A percentile compares a stretch with the other conserved stretches of the same genome.
Evolutionary conservation across 2,113 vertebrate species (phyloP).

Genomic region (Cebus imitator): DNA sequence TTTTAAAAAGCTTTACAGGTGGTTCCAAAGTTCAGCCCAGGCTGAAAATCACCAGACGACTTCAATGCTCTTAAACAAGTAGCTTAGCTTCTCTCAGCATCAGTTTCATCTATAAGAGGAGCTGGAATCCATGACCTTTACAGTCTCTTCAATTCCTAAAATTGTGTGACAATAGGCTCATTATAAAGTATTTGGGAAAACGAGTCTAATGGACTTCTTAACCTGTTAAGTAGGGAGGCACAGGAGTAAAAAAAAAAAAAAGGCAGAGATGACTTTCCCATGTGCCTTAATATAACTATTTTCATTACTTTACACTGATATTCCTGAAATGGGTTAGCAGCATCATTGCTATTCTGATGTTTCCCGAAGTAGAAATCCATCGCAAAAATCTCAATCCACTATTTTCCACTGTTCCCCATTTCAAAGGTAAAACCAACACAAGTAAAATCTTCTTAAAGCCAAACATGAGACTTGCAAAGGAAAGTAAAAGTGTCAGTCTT

Average conservation of each 20-base stretch:
- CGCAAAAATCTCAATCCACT: not conserved
- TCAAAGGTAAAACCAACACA: conserved; percentile 4
- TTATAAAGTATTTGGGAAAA: not conserved
- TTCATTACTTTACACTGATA: not conserved
- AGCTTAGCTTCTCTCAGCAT: not conserved
- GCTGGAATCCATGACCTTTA: not conserved
- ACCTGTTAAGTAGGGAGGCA: not conserved
- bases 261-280: not conserved
- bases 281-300: not conserved
- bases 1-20: not conserved
- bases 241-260: not conserved
- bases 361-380: not conserved
- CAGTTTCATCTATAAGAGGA: not conserved
- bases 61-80: not conserved
- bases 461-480: not conserved
- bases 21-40: not conserved
- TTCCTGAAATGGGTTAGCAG: not conserved
- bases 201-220: not conserved
- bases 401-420: not conserved
- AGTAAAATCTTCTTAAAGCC: not conserved
- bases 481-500: not conserved
- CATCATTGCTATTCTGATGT: not conserved
- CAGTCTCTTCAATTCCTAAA: not conserved
- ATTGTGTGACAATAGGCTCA: not conserved
- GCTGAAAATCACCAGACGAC: not conserved